Evolutionary conservation across 2,888 invertebrate genomes (phyloP), one percentile per base, ranked within the genome.

Genomic region (Melolontha melolontha): DNA sequence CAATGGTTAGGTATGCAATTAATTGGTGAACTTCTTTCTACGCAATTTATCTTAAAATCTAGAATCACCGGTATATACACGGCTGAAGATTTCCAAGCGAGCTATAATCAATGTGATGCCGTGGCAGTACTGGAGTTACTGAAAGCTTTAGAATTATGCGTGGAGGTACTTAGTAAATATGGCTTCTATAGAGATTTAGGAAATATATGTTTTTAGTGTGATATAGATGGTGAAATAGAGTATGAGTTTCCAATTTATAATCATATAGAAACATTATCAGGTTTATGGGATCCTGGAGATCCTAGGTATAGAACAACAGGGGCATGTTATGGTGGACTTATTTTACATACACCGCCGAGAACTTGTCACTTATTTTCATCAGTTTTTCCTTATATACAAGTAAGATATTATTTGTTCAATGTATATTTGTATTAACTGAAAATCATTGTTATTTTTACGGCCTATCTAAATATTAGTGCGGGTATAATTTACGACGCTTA

Each of bases 231-330:
- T 1, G 91, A 92, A 75, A 83, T 89, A 11, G 91, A 92, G 76
- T 92, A 90, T 79, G 92, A 93, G 82, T 91, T 93, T 78, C 92
- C 92, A 0, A 89, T 90, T 75, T 89, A 91, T 78, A 89, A 89
- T 78, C 85, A 89, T 71, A 86, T 88, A 4, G 90, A 91, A 80
- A 87, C 89, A 4, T 79, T 90, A 17, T 87, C 87, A 34, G 90
- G 90, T n/a, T 81, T 91, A 29, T 91, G 91, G 91, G 89, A 90
- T 76, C 84, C 86, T 40, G 84, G 85, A 73, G 86, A 87, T 78
- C 82, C 85, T 2, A 81, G 86, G 42, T 85, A 86, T 73, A 77
- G 82, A 44, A 77, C 80, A 5, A 78, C 80, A 0, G 80, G 84
- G 34, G 83, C 85, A 8, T 85, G 88, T 52, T 91, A 91, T 77